Evolutionary conservation across 2,113 vertebrate genomes (phyloP).

Genomic region (Menidia beryllina): DNA sequence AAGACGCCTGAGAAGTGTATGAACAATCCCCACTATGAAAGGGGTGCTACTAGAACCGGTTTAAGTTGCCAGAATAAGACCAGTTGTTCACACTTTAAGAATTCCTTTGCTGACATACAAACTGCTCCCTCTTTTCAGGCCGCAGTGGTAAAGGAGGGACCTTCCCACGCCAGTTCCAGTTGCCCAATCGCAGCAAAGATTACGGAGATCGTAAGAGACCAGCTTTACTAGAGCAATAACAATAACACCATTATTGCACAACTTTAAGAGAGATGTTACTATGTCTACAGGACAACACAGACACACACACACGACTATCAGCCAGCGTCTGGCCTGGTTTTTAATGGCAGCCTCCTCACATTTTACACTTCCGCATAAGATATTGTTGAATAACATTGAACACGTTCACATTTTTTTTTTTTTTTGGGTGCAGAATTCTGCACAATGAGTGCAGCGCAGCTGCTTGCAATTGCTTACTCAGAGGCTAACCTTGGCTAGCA

Average conservation of each 20-base stretch:
- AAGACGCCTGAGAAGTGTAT: background rate
- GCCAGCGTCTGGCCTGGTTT: background rate
- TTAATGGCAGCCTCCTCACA: background rate
- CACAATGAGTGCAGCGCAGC: conserved; percentile 58
- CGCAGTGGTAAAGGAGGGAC: conserved; percentile 91
- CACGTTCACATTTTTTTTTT: conserved; percentile 1
- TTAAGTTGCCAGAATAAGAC: background rate
- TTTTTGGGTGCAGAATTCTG: conserved; percentile 25
- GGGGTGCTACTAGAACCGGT: background rate
- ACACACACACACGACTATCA: conserved; percentile 24
- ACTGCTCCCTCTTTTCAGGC: conserved; percentile 73
- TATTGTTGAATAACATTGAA: conserved; percentile 3
- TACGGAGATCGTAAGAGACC: conserved; percentile 88
- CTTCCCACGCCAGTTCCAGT: conserved; percentile 90
- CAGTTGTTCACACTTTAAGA: background rate
- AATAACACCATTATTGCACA: conserved; percentile 18
- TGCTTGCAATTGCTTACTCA: conserved; percentile 73
- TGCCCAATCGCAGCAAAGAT: conserved; percentile 90
- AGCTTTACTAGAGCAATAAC: conserved; percentile 36
- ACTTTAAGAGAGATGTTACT: conserved; percentile 31
- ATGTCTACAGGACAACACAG: conserved; percentile 6
- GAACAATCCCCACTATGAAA: accelerated
- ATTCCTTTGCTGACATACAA: conserved; percentile 9
- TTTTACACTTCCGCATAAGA: conserved; percentile 18
- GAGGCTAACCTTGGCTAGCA: conserved; percentile 77